Conservation (phyloP, 2,888 invertebrate genomes). For the Polymixis flavicincta region DNA sequence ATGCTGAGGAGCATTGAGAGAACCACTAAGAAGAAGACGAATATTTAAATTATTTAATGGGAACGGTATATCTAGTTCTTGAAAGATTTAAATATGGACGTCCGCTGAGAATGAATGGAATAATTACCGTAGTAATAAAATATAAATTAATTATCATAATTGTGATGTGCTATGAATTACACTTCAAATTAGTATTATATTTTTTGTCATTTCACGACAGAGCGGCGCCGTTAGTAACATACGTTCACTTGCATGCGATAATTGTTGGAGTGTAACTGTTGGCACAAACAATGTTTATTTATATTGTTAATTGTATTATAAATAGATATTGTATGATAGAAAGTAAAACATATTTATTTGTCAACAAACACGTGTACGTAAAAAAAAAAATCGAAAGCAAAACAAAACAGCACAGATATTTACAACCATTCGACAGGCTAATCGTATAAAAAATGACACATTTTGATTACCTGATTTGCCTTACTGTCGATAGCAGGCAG, state of each 20-base stretch:
- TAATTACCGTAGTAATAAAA: neutral
- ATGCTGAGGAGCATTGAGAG: neutral
- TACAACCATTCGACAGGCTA: no score
- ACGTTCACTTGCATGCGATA: constrained; percentile 28
- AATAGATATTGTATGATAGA: neutral
- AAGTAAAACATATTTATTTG: neutral
- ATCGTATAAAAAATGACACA: no score
- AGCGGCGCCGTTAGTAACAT: neutral
- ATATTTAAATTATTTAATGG: no score
- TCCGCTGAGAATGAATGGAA: neutral
- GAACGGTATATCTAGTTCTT: neutral
- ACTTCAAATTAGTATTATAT: neutral
- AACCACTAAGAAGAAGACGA: neutral
- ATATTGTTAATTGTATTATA: neutral
- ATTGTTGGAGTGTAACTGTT: constrained; percentile 25
- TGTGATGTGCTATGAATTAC: constrained; percentile 2
- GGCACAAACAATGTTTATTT: neutral
- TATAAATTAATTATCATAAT: neutral
- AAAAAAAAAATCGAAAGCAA: neutral
- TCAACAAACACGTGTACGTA: neutral
- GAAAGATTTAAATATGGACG: neutral
- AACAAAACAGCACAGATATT: no score
- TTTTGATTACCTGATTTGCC: no score
- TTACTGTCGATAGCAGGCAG: no score
- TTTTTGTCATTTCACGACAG: constrained; percentile 18